Evolutionary conservation across 2,888 invertebrate species (phyloP).

Genomic region (Pristionchus mayeri): DNA sequence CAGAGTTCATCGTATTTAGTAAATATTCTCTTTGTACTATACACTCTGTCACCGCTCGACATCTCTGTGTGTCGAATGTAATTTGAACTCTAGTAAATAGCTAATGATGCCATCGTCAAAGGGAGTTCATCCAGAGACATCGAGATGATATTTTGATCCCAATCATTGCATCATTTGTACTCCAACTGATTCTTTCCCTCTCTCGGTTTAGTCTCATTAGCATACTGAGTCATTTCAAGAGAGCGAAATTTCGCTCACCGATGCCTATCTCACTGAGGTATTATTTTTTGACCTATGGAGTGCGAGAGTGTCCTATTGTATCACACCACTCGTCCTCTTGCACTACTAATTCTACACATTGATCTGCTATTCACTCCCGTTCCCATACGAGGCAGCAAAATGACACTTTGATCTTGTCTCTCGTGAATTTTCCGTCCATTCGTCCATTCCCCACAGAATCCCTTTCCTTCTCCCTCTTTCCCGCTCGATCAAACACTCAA

Average conservation of each 20-base stretch:
- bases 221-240: constrained; percentile 24
- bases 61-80: no score
- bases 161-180: no score
- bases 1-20: no score
- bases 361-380: not conserved
- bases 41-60: no score
- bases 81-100: no score
- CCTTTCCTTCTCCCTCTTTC: not conserved
- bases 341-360: not conserved
- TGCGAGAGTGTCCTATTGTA: no score
- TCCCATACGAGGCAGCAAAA: not conserved
- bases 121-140: not conserved
- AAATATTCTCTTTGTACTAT: not conserved
- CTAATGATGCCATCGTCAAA: not conserved
- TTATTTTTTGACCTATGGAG: not conserved
- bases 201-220: constrained; percentile 2
- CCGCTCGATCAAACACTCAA: not conserved
- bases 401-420: not conserved
- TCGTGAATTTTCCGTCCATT: no score
- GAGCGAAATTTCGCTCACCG: not conserved
- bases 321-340: no score
- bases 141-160: constrained; percentile 1
- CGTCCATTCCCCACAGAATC: constrained; percentile 9
- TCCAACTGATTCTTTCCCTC: not conserved
- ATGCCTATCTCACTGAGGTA: not conserved